Evolutionary conservation across 2,113 vertebrate genomes (phyloP).

Genomic region (Perca fluviatilis): DNA sequence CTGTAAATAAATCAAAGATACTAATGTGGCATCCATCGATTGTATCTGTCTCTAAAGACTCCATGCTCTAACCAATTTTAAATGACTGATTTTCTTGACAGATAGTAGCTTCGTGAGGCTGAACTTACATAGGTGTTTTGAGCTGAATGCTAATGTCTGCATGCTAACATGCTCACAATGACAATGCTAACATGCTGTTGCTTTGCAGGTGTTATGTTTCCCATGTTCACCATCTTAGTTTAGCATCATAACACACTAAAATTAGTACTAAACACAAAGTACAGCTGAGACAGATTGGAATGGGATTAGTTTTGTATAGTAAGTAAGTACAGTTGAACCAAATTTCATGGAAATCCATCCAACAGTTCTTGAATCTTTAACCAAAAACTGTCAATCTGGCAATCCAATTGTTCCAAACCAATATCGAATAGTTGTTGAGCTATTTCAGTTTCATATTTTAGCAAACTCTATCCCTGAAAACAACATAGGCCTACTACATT

Average conservation of each 20-base stretch:
- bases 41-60: constrained; percentile 19
- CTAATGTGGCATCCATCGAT: constrained; percentile 14
- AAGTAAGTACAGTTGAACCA: background rate
- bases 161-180: background rate
- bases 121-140: background rate
- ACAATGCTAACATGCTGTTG: background rate
- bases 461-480: constrained; percentile 3
- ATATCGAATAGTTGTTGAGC: too few relatives aligned
- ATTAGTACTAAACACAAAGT: background rate
- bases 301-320: background rate
- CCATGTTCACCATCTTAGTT: background rate
- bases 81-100: constrained; percentile 26
- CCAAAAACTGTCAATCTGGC: background rate
- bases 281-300: background rate
- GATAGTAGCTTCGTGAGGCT: background rate
- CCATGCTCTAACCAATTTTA: constrained; percentile 14
- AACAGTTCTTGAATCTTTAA: background rate
- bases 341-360: background rate
- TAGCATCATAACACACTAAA: background rate
- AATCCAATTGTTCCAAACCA: too few relatives aligned
- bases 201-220: background rate
- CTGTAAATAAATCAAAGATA: constrained; percentile 43
- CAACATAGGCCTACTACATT: background rate
- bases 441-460: too few relatives aligned
- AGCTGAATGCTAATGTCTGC: background rate